Conservation (phyloP, 2,113 vertebrate species). For the Erythrocebus patas region DNA sequence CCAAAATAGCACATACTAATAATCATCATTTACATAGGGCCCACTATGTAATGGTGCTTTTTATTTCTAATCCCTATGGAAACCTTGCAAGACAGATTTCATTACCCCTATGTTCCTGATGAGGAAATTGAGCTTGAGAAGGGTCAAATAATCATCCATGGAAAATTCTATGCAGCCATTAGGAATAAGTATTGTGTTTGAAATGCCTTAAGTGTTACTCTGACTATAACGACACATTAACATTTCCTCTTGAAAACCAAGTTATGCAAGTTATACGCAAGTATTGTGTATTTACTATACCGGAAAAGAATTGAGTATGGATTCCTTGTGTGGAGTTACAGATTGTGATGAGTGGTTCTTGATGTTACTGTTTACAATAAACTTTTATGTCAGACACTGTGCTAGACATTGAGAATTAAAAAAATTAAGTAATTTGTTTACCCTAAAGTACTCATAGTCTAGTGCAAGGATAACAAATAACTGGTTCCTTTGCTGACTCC, state of each 20-base stretch:
- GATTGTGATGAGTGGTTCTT: neutral
- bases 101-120: conserved; percentile 55
- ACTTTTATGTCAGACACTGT: neutral
- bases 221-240: neutral
- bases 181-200: neutral
- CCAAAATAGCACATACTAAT: conserved; percentile 67
- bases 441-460: neutral
- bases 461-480: neutral
- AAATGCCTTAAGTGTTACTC: neutral
- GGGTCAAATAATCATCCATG: conserved; percentile 41
- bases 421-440: neutral
- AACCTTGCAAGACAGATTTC: conserved; percentile 58
- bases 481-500: neutral
- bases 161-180: neutral
- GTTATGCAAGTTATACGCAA: neutral
- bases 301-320: neutral
- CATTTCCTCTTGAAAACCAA: neutral
- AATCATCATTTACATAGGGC: conserved; percentile 60
- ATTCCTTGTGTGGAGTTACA: neutral
- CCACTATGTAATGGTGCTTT: conserved; percentile 61
- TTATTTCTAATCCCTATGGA: conserved; percentile 61
- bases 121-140: conserved; percentile 58
- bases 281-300: neutral
- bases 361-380: neutral
- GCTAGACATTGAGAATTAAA: neutral